Conservation (phyloP, 2,113 vertebrate genomes). For the Bujurquina vittata region DNA sequence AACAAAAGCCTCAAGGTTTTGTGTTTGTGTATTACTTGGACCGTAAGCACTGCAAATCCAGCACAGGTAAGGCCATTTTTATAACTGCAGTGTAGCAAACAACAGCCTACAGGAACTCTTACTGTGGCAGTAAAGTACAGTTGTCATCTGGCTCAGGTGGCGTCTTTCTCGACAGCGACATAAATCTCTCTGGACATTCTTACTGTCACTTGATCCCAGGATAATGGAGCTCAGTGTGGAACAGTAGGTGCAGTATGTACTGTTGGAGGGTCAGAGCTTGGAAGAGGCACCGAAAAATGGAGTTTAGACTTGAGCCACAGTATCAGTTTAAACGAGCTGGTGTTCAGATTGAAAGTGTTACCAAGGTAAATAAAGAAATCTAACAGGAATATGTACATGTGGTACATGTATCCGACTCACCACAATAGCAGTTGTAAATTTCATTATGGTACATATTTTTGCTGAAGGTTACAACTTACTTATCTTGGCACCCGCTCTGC, state of each 20-base stretch:
- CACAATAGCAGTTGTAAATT: not conserved
- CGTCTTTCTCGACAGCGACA: constrained; percentile 28
- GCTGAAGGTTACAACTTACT: not conserved
- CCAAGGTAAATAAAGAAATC: too few relatives aligned
- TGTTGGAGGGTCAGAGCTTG: constrained; percentile 13
- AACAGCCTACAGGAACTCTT: constrained; percentile 7
- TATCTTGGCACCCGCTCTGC: not conserved
- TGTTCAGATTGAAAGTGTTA: not conserved
- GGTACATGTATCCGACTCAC: not conserved
- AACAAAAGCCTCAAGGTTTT: constrained; percentile 38
- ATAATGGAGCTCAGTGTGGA: constrained; percentile 46
- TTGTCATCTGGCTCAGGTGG: constrained; percentile 19
- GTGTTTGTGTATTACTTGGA: constrained; percentile 37
- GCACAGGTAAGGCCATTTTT: not conserved
- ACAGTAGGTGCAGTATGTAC: constrained; percentile 19
- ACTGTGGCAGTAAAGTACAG: constrained; percentile 8
- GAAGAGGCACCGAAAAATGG: not conserved
- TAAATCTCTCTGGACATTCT: constrained; percentile 48
- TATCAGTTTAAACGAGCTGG: not conserved
- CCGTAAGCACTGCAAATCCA: not conserved
- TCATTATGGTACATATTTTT: not conserved
- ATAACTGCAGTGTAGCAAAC: not conserved
- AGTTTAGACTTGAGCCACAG: not conserved
- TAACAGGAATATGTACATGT: too few relatives aligned
- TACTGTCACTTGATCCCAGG: constrained; percentile 51